Conservation (phyloP, 1,140 invertebrate species). For the Musca domestica region DNA sequence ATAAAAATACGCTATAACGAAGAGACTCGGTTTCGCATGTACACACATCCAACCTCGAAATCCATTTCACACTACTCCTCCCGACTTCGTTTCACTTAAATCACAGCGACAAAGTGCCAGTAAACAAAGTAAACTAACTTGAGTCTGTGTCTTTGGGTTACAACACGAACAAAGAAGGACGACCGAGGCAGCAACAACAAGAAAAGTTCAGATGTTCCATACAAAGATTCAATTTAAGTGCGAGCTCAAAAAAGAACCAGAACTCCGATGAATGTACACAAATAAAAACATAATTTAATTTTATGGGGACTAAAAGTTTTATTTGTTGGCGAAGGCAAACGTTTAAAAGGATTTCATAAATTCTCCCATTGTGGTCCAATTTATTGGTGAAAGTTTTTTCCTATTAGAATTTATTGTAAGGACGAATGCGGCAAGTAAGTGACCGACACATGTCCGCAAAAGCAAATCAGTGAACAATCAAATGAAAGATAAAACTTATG, state of each 20-base stretch:
- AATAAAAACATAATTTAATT: slow-evolving; percentile 21
- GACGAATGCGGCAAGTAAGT: too few species aligned
- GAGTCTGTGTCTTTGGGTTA: too few species aligned
- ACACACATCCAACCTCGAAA: background rate
- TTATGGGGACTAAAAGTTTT: slow-evolving; percentile 21
- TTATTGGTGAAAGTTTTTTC: slow-evolving; percentile 6
- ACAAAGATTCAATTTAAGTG: slow-evolving; percentile 19
- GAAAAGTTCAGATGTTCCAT: slow-evolving; percentile 12
- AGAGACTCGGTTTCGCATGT: background rate
- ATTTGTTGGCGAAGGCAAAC: slow-evolving; percentile 2
- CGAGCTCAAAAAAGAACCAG: background rate
- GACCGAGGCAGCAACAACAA: background rate
- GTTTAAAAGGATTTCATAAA: slow-evolving; percentile 16
- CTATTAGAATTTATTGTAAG: slow-evolving; percentile 16
- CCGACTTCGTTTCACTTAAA: slow-evolving; percentile 1
- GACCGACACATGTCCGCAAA: too few species aligned
- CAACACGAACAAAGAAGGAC: too few species aligned
- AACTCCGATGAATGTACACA: slow-evolving; percentile 8
- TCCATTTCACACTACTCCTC: background rate
- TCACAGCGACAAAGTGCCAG: slow-evolving; percentile 7
- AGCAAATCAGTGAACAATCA: too few species aligned
- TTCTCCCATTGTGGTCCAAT: slow-evolving; percentile 3
- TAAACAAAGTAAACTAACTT: background rate
- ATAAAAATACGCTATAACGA: slow-evolving; percentile 15
- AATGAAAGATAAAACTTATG: too few species aligned